Conservation (phyloP, 1,140 invertebrate species). For the Meteorus sp. region DNA sequence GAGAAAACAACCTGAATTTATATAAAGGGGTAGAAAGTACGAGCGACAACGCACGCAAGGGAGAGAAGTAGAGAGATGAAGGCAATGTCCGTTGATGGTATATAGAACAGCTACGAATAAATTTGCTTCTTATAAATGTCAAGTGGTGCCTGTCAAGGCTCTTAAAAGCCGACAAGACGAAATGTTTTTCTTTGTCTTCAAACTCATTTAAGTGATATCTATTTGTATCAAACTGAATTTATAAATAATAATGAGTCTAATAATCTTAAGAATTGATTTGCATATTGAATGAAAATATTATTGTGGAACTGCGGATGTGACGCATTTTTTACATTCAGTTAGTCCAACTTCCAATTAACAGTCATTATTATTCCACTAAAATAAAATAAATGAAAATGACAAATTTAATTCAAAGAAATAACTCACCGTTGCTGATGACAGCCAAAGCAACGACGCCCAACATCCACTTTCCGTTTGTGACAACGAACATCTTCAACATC, state of each 20-base stretch:
- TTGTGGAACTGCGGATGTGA: no score
- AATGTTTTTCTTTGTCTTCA: slow-evolving; percentile 30
- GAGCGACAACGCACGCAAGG: neutral
- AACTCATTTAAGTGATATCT: slow-evolving; percentile 22
- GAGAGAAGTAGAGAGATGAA: slow-evolving; percentile 15
- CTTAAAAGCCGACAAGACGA: slow-evolving; percentile 27
- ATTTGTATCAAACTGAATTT: neutral
- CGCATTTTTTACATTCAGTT: no score
- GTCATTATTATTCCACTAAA: no score
- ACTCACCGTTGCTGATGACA: slow-evolving; percentile 50
- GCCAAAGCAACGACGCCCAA: slow-evolving; percentile 44
- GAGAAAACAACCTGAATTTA: no score
- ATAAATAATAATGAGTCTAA: no score
- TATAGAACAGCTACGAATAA: slow-evolving; percentile 28
- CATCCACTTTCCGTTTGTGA: slow-evolving; percentile 41
- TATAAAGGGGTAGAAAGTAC: no score
- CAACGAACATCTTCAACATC: slow-evolving; percentile 44
- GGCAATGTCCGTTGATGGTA: no score
- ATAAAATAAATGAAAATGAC: no score
- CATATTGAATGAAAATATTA: no score
- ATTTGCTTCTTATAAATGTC: slow-evolving; percentile 32
- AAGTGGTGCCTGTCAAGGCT: slow-evolving; percentile 18
- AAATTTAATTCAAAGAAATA: no score
- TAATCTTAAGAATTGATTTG: no score
- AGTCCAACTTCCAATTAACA: no score